Evolutionary conservation across 2,797 vertebrate species (phyloP), one percentile per base, ranked within the genome.

Genomic region (Salmo trutta): DNA sequence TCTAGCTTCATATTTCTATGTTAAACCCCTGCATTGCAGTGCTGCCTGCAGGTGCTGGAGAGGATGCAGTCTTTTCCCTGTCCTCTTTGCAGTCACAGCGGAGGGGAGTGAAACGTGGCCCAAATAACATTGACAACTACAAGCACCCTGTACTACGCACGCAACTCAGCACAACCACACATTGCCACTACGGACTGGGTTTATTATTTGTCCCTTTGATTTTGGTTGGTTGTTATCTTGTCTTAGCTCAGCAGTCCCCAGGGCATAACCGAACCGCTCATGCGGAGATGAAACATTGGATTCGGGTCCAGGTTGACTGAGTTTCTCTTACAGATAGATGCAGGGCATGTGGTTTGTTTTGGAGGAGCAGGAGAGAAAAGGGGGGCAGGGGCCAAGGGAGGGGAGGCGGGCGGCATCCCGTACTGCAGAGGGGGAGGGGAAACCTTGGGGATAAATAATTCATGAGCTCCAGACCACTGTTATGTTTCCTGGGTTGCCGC

Each of bases 11-110:
- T 84, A 71, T 88, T 90, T 87, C 89, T 86, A 88, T 72, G 84
- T 85, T 91, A 80, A 88, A 92, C 93, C 94, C 90, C 94, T 94
- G 94, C 94, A 95, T 94, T 95, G 94, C 94, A 95, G 94, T 90
- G 93, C 85, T 93, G 56, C 90, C 90, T 91, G 91, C 91, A 89
- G 88, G 81, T 89, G 67, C 84, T 82, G 75, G 78, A 85, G 88
- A 85, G 86, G 85, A 84, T 87, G 91, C 89, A 90, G 88, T 85
- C 76, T 89, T 88, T 91, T 87, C 82, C 41, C 41, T 10, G 41
- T 47, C 41, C 41, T 82, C 86, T 80, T 77, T 81, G 79, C 86
- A 80, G 79, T 82, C 88, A 89, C 81, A 73, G 73, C 88, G 84
- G 77, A 89, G 80, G 80, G 84, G 29, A 75, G 56, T 77, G 64